Base-by-base conservation (phyloP, 2,888 invertebrate species). In the Spilosoma lubricipeda region DNA sequence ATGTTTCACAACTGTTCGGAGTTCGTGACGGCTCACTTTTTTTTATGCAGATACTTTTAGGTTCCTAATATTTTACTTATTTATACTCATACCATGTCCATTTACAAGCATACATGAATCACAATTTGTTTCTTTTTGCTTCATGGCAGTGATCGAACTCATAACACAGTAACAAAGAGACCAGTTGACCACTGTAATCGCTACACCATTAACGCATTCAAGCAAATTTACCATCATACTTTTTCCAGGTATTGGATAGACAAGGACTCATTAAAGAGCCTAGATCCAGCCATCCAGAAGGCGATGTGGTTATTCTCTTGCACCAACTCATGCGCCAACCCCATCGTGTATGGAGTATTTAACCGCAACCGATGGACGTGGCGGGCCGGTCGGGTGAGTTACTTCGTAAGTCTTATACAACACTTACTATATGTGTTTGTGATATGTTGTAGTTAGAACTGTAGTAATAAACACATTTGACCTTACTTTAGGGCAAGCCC, bases 241-340 rank as follows among this genome's bases (percentile, higher is more conserved):
- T 18, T 64, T 81, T 78, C 4, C 82, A 98, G 98, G 98, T 98
- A 97, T 90, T 98, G 98, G 97, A 96, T 98, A 83, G 98, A 98
- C 93, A 96, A 96, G 72, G 96, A 97, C 2, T 97, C 98, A 0
- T 97, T 98, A 66, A 87, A 87, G 76, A 89, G 88, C 67, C 80
- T 95, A 64, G 98, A 98, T 90, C 97, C 97, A 20, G 96, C 98
- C 72, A 96, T 99, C 72, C 98, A 98, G 92, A 98, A 97, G 87
- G 98, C 97, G 0, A 96, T 99, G 86, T 99, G 99, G 95, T 96
- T 99, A 77, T 99, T 99, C 91, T 99, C 99, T 18, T 98, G 99
- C 84, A 98, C 99, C 59, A 99, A 99, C 93, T 99, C 99, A 5
- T 99, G 99, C 91, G 98, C 99, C 94, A 99, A 99, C 95, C 99